These are phyloP conservation scores for Megaceryle torquata DNA, from an alignment of 2,113 vertebrate species.

Conservation along the genomic window DNA sequence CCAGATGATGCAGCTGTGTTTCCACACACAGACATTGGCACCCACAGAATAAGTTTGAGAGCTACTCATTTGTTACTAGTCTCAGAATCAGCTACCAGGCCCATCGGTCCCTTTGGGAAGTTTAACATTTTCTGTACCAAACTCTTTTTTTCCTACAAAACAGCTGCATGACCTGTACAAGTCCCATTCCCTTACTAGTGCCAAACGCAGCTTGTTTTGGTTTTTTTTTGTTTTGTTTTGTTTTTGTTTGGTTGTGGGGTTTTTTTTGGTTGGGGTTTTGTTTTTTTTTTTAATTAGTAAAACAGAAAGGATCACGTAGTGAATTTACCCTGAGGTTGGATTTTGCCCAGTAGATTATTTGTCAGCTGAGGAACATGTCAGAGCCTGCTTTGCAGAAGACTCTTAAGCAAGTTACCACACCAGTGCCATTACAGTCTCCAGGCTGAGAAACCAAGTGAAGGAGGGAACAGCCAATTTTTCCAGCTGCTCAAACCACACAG, in stretches of 20 bases:
- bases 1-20: not conserved
- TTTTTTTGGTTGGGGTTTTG: too few species aligned
- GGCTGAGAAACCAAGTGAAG: not conserved
- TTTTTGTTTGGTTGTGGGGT: too few species aligned
- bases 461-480: not conserved
- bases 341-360: not conserved
- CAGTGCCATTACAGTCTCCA: not conserved
- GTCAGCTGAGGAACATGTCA: not conserved
- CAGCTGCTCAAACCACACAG: not conserved
- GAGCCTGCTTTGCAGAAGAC: not conserved
- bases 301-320: not conserved
- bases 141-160: not conserved
- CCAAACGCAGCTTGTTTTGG: rapidly evolving
- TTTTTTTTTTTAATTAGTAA: not conserved
- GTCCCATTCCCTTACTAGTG: not conserved
- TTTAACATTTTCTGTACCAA: not conserved
- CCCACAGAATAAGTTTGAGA: not conserved
- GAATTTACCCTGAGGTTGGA: not conserved
- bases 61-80: not conserved
- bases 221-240: too few species aligned
- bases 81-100: not conserved
- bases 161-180: not conserved
- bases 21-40: not conserved
- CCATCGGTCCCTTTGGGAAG: not conserved
- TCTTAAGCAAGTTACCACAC: not conserved